Evolutionary conservation across 53 echinoderm and acorn worm species (phyloP), one percentile per base, ranked within the genome.

Genomic region (Astropecten irregularis): DNA sequence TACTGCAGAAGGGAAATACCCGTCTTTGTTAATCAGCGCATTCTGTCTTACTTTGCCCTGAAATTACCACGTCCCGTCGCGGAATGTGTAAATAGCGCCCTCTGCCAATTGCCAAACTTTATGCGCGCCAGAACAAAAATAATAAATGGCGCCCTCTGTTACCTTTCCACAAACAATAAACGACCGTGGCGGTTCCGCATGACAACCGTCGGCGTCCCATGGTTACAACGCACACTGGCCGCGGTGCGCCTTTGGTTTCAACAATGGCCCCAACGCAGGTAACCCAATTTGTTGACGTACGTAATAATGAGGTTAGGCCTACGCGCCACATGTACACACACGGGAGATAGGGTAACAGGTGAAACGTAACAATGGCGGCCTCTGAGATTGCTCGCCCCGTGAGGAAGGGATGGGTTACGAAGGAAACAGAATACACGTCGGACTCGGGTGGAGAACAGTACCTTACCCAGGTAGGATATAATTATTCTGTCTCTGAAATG

Each of bases 341-440:
- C 16, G 26, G 58, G 40, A 23, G 56, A 36, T 15, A 28, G 37
- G 47, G 68, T 68, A 39, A 57, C 76, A 27, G 73, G 76, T 76
- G 58, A 38, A 76, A 76, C 76, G 76, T 76, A 76, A 76, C 57
- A 76, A 76, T 76, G 76, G 76, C 76, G 76, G 76, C 76, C 58
- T 26, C 76, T 27, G 76, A 76, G 40, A 76, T 76, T 22, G 40
- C 76, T 8, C 28, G 26, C 6, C 56, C 42, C 22, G 40, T 28
- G 2, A 35, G 76, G 76, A 27, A 76, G 9, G 76, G 76, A 44
- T 76, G 40, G 57, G 58, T 29, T 28, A 76, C 58, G 1, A 29
- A 39, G 13, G 39, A 39, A 18, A 56, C 76, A 76, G 57, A 76
- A 40, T 40, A 35, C 25, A 39, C 30, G 18, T n/a, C 58, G 28